phyloP scores from a whole-genome alignment of 2,113 vertebrate genomes.

The Trogon melanurus region DNA sequence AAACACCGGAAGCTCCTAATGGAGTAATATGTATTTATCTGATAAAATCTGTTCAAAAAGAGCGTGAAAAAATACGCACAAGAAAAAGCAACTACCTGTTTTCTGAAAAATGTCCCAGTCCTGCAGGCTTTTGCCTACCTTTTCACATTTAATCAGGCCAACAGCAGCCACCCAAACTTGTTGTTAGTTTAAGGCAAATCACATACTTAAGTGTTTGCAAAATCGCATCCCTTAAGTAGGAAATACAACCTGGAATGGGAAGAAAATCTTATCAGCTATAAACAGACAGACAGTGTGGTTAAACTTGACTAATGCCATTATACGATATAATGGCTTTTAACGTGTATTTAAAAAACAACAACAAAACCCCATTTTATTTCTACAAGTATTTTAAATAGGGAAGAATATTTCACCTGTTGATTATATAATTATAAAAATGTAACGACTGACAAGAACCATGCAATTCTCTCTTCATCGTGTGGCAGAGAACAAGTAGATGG shows the following conservation, averaged over 20 bases:
- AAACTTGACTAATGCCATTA: background rate
- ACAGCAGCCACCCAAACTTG: background rate
- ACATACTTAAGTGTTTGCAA: background rate
- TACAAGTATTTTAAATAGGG: background rate
- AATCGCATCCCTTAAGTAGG: background rate
- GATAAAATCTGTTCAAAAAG: background rate
- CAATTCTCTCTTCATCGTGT: background rate
- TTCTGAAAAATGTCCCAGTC: background rate
- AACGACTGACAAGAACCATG: background rate
- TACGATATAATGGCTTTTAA: background rate
- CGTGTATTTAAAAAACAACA: background rate
- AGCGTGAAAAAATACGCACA: background rate
- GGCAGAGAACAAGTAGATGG: background rate
- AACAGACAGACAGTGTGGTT: background rate
- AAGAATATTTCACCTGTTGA: background rate
- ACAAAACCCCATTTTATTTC: background rate
- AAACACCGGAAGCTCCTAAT: background rate
- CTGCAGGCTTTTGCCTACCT: background rate
- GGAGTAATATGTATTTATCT: background rate
- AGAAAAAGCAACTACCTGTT: background rate
- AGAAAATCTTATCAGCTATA: background rate
- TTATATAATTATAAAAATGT: background rate
- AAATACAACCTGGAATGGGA: background rate
- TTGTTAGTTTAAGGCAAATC: background rate
- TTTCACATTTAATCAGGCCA: background rate